phyloP scores from a whole-genome alignment of 2,113 vertebrate species.

The cattle (Bos taurus) region ARS-UCD2.0 NC_037356.1:49273501-49274000 shows the following conservation, averaged over 20 bases:
- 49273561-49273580: not conserved
- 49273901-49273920: not conserved
- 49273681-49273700: too few relatives aligned
- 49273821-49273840: not conserved
- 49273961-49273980: too few relatives aligned
- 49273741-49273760: not conserved
- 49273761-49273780: fast-evolving
- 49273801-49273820: not conserved
- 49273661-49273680: not conserved
- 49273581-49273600: not conserved
- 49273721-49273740: not conserved
- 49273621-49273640: not conserved
- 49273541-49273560: not conserved
- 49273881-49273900: not conserved
- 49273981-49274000: not conserved
- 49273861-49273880: not conserved
- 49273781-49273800: not conserved
- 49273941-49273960: not conserved
- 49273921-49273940: not conserved
- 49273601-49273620: not conserved
- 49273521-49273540: fast-evolving
- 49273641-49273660: not conserved
- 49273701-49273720: not conserved
- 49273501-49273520: not conserved
- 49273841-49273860: too few relatives aligned